phyloP scores from a whole-genome alignment of 35 echinoderm and acorn worm genomes.

The Apostichopus japonicus region DNA sequence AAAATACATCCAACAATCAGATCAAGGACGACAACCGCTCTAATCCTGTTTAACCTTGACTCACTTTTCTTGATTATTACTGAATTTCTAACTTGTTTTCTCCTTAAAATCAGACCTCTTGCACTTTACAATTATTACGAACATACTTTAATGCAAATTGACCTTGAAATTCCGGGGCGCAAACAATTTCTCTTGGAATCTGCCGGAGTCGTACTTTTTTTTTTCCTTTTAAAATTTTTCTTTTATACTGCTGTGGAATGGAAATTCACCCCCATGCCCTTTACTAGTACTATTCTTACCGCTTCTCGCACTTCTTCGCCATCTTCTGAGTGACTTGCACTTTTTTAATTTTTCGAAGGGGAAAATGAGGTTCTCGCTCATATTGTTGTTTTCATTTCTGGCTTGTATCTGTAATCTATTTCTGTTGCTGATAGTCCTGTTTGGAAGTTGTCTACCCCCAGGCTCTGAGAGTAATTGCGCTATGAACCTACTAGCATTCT shows the following conservation, averaged over 20 bases:
- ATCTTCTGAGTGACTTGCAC: conserved; percentile 9
- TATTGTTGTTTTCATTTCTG: conserved; percentile 15
- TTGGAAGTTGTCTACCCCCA: conserved; percentile 26
- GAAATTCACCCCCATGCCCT: not conserved
- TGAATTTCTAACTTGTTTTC: not conserved
- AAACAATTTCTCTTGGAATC: conserved; percentile 15
- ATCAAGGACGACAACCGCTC: not conserved
- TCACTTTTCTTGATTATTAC: not conserved
- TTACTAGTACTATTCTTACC: not conserved
- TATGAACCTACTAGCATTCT: not conserved
- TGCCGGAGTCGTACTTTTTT: no score
- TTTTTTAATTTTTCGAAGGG: not conserved
- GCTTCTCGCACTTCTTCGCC: not conserved
- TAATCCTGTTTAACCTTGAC: conserved; percentile 5
- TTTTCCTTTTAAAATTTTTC: no score
- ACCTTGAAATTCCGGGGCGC: conserved; percentile 29
- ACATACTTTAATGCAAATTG: not conserved
- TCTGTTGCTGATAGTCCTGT: not conserved
- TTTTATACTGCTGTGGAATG: no score
- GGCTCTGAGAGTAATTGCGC: conserved; percentile 12
- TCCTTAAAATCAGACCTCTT: not conserved
- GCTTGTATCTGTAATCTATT: conserved; percentile 15
- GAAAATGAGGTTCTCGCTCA: not conserved
- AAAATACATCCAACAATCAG: not conserved
- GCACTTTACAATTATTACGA: not conserved